A percentile compares a stretch with the other conserved stretches of the same genome.
These are phyloP conservation scores for Drepana falcataria DNA, from an alignment of 2,888 invertebrate genomes.

Conservation along the genomic window DNA sequence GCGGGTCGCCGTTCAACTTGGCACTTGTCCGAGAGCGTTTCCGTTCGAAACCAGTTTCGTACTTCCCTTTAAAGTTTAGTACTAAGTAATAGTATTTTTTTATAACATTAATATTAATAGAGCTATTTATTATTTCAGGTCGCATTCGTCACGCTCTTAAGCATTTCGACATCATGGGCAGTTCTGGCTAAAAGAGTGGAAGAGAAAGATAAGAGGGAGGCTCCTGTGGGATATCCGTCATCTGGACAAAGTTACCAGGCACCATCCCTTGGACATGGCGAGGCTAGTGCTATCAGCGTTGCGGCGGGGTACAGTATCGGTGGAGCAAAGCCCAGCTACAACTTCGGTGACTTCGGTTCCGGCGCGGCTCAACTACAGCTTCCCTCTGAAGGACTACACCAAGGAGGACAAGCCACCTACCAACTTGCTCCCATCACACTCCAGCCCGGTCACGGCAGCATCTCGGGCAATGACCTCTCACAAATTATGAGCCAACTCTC, in stretches of 20 bases:
- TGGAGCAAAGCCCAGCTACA: conserved; percentile 56
- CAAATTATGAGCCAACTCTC: conserved; percentile 66
- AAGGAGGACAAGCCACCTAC: conserved; percentile 46
- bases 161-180: conserved; percentile 57
- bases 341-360: conserved; percentile 44
- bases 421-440: conserved; percentile 62
- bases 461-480: conserved; percentile 49
- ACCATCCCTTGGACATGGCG: conserved; percentile 48
- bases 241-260: conserved; percentile 28
- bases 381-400: conserved; percentile 42
- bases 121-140: conserved; percentile 39
- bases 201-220: conserved; percentile 69
- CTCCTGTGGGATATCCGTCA: conserved; percentile 46
- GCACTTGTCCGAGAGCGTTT: conserved; percentile 34
- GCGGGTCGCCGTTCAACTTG: conserved; percentile 58
- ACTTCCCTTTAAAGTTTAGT: conserved; percentile 35
- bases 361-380: conserved; percentile 39
- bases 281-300: conserved; percentile 61
- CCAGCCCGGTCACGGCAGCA: conserved; percentile 47
- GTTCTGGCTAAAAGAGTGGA: conserved; percentile 48
- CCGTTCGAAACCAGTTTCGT: conserved; percentile 46
- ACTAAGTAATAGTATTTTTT: not conserved
- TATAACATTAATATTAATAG: too few relatives aligned
- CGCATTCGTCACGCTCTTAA: conserved; percentile 53
- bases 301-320: conserved; percentile 72